These are phyloP conservation scores for Lepeophtheirus salmonis DNA, from an alignment of 1,140 invertebrate species.

Conservation along the genomic window DNA sequence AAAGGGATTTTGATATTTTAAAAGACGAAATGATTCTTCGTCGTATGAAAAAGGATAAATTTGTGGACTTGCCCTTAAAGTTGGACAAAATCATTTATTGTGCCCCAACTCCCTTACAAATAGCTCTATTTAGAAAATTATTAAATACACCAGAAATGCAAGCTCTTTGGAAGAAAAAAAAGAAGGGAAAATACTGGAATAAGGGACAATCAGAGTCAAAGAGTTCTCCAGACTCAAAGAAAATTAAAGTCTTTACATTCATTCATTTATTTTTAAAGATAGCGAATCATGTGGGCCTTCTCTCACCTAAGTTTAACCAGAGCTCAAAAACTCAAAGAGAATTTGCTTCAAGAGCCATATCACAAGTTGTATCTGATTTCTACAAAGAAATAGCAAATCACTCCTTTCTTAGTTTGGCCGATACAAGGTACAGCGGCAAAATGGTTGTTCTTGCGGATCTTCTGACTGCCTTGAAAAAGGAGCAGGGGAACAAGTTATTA, in stretches of 20 bases:
- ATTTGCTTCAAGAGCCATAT: constrained; percentile 13
- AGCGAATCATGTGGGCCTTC: constrained; percentile 3
- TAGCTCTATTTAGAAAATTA: constrained; percentile 26
- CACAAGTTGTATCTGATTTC: constrained; percentile 18
- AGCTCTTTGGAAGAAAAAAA: constrained; percentile 21
- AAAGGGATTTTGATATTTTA: background rate
- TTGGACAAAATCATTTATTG: constrained; percentile 29
- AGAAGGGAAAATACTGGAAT: constrained; percentile 22
- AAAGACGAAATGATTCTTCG: constrained; percentile 24
- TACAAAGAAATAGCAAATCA: constrained; percentile 31
- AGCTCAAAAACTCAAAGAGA: background rate
- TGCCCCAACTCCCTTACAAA: constrained; percentile 26
- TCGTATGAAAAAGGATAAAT: constrained; percentile 30
- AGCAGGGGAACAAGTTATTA: constrained; percentile 26
- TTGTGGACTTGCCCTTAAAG: constrained; percentile 26
- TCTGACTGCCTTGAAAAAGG: constrained; percentile 26
- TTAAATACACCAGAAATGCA: constrained; percentile 26
- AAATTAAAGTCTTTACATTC: constrained; percentile 19
- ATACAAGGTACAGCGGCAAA: constrained; percentile 27
- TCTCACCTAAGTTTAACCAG: constrained; percentile 11
- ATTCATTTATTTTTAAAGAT: constrained; percentile 16
- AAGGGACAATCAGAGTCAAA: constrained; percentile 14
- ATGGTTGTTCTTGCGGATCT: constrained; percentile 29
- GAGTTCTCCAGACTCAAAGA: constrained; percentile 3
- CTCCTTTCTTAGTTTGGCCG: constrained; percentile 24